A percentile compares a stretch with the other conserved stretches of the same genome.
Evolutionary conservation across 2,888 invertebrate genomes (phyloP).

Genomic region (Sphinx pinastri): DNA sequence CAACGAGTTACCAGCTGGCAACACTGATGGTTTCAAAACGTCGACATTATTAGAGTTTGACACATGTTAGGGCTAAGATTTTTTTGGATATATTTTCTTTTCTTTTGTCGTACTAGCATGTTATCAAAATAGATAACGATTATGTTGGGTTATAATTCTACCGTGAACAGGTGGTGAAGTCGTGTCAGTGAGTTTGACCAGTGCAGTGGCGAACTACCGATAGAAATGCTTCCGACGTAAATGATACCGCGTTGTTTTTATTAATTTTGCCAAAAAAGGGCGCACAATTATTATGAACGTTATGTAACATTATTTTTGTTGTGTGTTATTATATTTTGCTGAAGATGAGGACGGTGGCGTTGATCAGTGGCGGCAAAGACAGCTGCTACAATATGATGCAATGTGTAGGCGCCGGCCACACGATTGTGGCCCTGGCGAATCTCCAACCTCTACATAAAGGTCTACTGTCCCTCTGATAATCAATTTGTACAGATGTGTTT

Average conservation of each 20-base stretch:
- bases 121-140: slow-evolving; percentile 76
- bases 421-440: slow-evolving; percentile 98
- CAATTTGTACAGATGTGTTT: slow-evolving; percentile 43
- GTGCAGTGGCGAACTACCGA: slow-evolving; percentile 43
- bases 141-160: slow-evolving; percentile 54
- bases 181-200: slow-evolving; percentile 43
- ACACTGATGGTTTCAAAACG: too few relatives aligned
- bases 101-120: slow-evolving; percentile 63
- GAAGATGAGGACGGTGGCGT: slow-evolving; percentile 93
- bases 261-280: slow-evolving; percentile 60
- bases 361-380: slow-evolving; percentile 99
- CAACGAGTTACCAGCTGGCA: too few relatives aligned
- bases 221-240: slow-evolving; percentile 62
- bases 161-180: slow-evolving; percentile 51
- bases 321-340: slow-evolving; percentile 55
- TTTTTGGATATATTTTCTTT: slow-evolving; percentile 56
- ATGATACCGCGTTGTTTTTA: slow-evolving; percentile 60
- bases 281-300: slow-evolving; percentile 70
- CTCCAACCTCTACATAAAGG: slow-evolving; percentile 94
- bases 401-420: slow-evolving; percentile 97
- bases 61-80: slow-evolving; percentile 34
- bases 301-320: slow-evolving; percentile 72
- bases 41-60: too few relatives aligned
- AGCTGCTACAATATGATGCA: slow-evolving; percentile 99
- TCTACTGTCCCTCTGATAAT: slow-evolving; percentile 57